These are phyloP conservation scores for Ranitomeya variabilis DNA, from an alignment of 2,113 vertebrate genomes.

Conservation along the genomic window DNA sequence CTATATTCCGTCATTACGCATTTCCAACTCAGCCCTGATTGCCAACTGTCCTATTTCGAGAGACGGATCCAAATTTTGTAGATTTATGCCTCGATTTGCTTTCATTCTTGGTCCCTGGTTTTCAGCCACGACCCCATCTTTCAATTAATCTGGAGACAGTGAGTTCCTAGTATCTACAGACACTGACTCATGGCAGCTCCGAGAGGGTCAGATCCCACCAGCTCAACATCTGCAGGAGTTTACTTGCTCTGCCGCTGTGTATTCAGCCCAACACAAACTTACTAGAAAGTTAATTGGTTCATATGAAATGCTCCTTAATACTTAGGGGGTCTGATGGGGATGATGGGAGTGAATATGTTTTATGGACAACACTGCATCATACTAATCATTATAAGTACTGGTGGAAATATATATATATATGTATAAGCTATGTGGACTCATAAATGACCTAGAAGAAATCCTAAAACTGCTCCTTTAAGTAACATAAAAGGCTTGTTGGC, in stretches of 20 bases:
- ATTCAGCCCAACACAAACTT: not conserved
- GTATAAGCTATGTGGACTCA: too few species aligned
- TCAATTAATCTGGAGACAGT: not conserved
- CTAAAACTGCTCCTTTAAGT: not conserved
- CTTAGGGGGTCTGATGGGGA: not conserved
- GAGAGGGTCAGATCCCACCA: not conserved
- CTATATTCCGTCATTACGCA: not conserved
- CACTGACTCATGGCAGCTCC: not conserved
- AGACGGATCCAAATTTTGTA: not conserved
- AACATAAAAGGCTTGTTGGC: not conserved
- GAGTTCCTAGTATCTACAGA: not conserved
- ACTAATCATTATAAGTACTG: too few species aligned
- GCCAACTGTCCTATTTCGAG: not conserved
- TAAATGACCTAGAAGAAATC: not conserved
- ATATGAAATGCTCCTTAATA: not conserved
- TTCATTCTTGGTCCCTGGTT: not conserved
- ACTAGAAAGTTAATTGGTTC: not conserved
- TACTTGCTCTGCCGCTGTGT: not conserved
- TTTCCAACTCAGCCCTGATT: not conserved
- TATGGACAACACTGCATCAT: not conserved
- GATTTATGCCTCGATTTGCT: not conserved
- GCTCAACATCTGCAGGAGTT: constrained; percentile 1
- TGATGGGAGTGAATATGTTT: not conserved
- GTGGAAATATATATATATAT: too few species aligned
- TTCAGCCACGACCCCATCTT: not conserved